Base-by-base conservation (phyloP, 2,888 invertebrate species). In the Acholoe squamosa region DNA sequence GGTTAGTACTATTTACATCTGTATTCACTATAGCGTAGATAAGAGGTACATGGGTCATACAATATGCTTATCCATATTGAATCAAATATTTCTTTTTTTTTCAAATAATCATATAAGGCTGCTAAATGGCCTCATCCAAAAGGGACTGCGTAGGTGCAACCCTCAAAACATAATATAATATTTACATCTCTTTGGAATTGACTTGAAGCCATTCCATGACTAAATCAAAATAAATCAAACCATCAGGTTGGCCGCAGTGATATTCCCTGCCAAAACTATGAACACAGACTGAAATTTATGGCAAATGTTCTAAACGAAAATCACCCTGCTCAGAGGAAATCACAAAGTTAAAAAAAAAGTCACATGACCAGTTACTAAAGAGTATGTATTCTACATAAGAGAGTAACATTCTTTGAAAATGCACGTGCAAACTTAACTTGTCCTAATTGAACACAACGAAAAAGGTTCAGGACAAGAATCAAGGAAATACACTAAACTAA, bases 211-310 rank as follows among this genome's bases (percentile, higher is more conserved):
- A 71, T n/a, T 61, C 61, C 61, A 43, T 43, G 43, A 43, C 61
- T 61, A 61, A 61, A 61, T 61, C 43, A 0, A 71, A 71, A 28
- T 0, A 71, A n/a, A 71, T 14, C 31, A 5, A 28, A 71, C 25
- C 14, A 71, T 71, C 71, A 71, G 28, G 12, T 71, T 71, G 71
- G 71, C 71, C 25, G 28, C 25, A n/a, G 25, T 25, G 28, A 33
- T 80, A 80, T 43, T 43, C 43, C 10, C 31, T 25, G 5, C 31
- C 28, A 31, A 76, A 76, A 80, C 34, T 43, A 28, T 34, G 34
- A 80, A 80, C 80, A 80, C 80, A 80, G 80, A 80, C 19, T 43
- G n/a, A 80, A 80, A n/a, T 80, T 33, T 43, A 80, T 80, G 80
- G 80, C 80, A 80, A 28, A 43, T 34, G 33, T 34, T 80, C 22